These are phyloP conservation scores for Atethmia centrago DNA, from an alignment of 2,888 invertebrate genomes.

Conservation along the genomic window DNA sequence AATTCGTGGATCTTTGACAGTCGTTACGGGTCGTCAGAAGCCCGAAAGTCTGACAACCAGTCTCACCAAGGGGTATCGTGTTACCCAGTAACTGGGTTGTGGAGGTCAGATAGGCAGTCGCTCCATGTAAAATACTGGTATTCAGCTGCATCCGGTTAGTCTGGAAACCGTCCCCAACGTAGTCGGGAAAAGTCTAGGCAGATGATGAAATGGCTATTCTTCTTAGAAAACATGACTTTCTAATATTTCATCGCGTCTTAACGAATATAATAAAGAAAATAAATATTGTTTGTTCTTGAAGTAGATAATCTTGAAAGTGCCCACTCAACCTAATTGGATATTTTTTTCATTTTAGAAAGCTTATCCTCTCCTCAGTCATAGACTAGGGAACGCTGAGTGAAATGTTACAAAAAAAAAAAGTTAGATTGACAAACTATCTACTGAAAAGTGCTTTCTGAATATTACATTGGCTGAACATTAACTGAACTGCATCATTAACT, in stretches of 20 bases:
- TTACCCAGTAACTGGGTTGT: too few relatives aligned
- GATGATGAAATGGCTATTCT: slow-evolving; percentile 36
- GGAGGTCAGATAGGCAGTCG: too few relatives aligned
- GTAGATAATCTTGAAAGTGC: slow-evolving; percentile 59
- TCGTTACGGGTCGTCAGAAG: too few relatives aligned
- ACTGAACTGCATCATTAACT: too few relatives aligned
- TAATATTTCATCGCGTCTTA: slow-evolving; percentile 35
- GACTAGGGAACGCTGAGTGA: slow-evolving; percentile 33
- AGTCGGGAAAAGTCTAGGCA: too few relatives aligned
- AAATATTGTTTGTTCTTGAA: slow-evolving; percentile 62
- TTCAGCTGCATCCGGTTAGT: too few relatives aligned
- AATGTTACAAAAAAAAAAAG: slow-evolving; percentile 31
- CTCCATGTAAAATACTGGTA: too few relatives aligned
- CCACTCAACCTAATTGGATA: slow-evolving; percentile 57
- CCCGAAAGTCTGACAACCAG: too few relatives aligned
- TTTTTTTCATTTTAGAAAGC: slow-evolving; percentile 54
- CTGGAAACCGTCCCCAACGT: too few relatives aligned
- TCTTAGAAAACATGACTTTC: slow-evolving; percentile 30
- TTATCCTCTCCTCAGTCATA: slow-evolving; percentile 39
- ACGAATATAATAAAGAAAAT: slow-evolving; percentile 57
- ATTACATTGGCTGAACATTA: background rate
- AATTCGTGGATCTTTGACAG: too few relatives aligned
- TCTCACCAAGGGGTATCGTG: too few relatives aligned
- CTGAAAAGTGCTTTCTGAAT: slow-evolving; percentile 7
- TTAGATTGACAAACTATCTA: slow-evolving; percentile 4